phyloP scores from a whole-genome alignment of 1,140 invertebrate genomes.

The Drosophila ogumai region DNA sequence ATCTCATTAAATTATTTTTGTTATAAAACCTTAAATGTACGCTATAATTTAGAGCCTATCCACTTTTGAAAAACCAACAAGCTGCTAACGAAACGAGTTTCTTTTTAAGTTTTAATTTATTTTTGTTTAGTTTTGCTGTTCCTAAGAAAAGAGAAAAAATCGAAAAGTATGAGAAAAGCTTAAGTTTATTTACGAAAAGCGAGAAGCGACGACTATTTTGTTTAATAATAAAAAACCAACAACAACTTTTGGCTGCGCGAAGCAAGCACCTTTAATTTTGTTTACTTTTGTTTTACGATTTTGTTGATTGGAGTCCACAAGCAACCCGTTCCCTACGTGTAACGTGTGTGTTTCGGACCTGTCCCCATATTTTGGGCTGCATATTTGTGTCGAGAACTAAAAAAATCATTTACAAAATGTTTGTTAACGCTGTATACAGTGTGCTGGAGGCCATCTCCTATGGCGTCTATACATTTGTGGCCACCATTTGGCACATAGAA shows the following conservation, averaged over 20 bases:
- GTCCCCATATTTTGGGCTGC: background rate
- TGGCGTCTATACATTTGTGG: slow-evolving; percentile 34
- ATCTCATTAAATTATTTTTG: slow-evolving; percentile 83
- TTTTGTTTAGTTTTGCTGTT: slow-evolving; percentile 75
- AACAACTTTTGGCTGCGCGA: slow-evolving; percentile 58
- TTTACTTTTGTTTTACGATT: slow-evolving; percentile 3
- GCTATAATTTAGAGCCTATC: slow-evolving; percentile 71
- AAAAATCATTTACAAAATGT: slow-evolving; percentile 22
- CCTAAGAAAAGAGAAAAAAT: slow-evolving; percentile 57
- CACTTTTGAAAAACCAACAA: slow-evolving; percentile 58
- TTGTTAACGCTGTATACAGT: slow-evolving; percentile 35
- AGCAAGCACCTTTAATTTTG: slow-evolving; percentile 51
- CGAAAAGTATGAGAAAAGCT: slow-evolving; percentile 58
- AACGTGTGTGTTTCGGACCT: background rate
- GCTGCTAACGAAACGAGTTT: slow-evolving; percentile 58
- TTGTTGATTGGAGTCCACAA: background rate
- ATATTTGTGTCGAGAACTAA: slow-evolving; percentile 5
- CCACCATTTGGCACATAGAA: slow-evolving; percentile 51
- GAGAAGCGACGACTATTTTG: slow-evolving; percentile 74
- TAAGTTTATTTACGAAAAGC: slow-evolving; percentile 67
- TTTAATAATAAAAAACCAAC: slow-evolving; percentile 72
- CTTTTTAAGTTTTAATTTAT: slow-evolving; percentile 83
- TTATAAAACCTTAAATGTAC: slow-evolving; percentile 77
- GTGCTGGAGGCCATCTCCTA: slow-evolving; percentile 49
- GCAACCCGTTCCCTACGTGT: background rate